Base-by-base conservation (phyloP, 2,797 vertebrate species). In the Adelosebastes latens region DNA sequence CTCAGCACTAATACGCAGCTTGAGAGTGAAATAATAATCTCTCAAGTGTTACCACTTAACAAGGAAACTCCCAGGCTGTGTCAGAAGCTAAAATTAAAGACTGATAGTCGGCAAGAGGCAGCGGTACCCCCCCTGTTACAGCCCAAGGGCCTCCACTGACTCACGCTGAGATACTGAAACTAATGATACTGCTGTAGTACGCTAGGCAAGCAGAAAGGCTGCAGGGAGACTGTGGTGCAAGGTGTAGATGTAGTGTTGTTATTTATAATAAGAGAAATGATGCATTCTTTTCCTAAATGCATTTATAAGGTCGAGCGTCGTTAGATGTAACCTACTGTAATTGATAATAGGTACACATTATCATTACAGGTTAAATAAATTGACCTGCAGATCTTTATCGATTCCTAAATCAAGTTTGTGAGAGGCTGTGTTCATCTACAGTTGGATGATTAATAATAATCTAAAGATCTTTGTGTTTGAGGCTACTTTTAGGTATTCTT, bases 81-180 rank as follows among this genome's bases (percentile, higher is more conserved):
- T 88, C 75, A 80, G 72, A 29, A 68, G 31, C 71, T 85, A 68
- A 85, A 90, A 82, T 87, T 78, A 88, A 88, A 87, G 89, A 82
- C 75, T 70, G 71, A 79, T 82, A 42, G 83, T 84, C 80, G 64
- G 58, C 82, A 71, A 82, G 80, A 84, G 70, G 82, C 80, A 56
- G 69, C 77, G 62, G 79, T 59, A 89, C 80, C 79, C 85, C 78
- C 70, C 70, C 59, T 16, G 72, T 75, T 80, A 63, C 80, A 79
- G 87, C 87, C 83, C 27, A 3, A 81, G 81, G 88, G 85, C 60
- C 85, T 92, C 77, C 77, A 55, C 61, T 53, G 82, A 79, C 86
- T 89, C 80, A 71, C 6, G n/a, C 85, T 81, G 87, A 88, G 87
- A 82, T 36, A 64, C 36, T 87, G 63, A 83, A 80, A 82, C 71